These are phyloP conservation scores for Sebastes goodei DNA, from an alignment of 2,797 vertebrate species.

Conservation along the genomic window DNA sequence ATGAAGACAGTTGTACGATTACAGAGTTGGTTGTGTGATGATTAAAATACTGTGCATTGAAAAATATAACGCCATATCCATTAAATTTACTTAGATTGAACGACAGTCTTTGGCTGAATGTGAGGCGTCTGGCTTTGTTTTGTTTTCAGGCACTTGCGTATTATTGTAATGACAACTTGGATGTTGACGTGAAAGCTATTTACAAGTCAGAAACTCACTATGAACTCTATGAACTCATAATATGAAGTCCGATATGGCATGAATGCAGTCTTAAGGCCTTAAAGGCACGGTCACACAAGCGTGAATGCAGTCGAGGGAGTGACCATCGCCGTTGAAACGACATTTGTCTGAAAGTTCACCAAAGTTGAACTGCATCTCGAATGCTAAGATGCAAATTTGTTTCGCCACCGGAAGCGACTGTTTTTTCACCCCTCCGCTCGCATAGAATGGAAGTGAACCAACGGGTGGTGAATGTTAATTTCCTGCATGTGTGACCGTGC, in stretches of 20 bases:
- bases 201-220: neutral
- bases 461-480: no score
- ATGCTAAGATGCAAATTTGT: no score
- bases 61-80: neutral
- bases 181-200: no score
- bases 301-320: no score
- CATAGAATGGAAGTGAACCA: no score
- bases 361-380: no score
- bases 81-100: neutral
- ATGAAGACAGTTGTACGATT: neutral
- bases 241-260: neutral
- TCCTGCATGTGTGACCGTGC: no score
- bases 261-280: neutral
- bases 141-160: no score
- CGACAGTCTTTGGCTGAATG: neutral
- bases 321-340: no score
- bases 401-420: no score
- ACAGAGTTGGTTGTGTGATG: neutral
- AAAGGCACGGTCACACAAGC: no score
- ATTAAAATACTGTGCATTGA: neutral
- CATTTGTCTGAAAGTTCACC: rapidly evolving
- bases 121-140: neutral
- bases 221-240: neutral
- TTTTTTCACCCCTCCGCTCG: no score
- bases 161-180: neutral